phyloP scores from a whole-genome alignment of 2,113 vertebrate genomes.

The Colinus virginianus region DNA sequence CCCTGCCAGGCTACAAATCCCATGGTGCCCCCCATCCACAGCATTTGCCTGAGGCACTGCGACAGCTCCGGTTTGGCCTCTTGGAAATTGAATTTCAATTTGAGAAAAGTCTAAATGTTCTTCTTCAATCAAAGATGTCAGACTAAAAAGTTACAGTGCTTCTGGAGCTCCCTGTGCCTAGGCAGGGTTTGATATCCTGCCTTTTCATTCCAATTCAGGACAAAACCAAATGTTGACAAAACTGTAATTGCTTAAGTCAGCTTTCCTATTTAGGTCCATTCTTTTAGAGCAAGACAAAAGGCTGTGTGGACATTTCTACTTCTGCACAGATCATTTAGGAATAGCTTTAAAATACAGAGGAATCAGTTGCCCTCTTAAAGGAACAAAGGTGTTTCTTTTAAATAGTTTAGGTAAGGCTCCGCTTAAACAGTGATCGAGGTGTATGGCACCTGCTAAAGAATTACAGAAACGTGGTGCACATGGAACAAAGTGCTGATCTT shows the following conservation, averaged over 20 bases:
- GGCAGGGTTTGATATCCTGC: background rate
- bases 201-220: conserved; percentile 25
- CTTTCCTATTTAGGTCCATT: background rate
- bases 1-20: conserved; percentile 46
- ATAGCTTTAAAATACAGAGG: background rate
- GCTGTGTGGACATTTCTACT: background rate
- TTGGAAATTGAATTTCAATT: conserved; percentile 56
- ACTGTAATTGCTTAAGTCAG: conserved; percentile 24
- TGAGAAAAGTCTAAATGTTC: conserved; percentile 53
- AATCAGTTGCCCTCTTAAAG: background rate
- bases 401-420: background rate
- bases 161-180: conserved; percentile 10
- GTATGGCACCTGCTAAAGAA: background rate
- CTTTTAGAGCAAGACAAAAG: background rate
- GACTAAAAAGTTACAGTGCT: background rate
- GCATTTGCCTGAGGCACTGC: conserved; percentile 12
- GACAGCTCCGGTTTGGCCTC: background rate
- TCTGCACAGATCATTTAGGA: background rate
- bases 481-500: conserved; percentile 5
- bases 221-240: conserved; percentile 51
- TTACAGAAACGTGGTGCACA: background rate
- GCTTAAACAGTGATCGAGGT: background rate
- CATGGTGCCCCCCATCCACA: conserved; percentile 5
- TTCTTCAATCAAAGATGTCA: conserved; percentile 55
- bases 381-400: background rate